These are phyloP conservation scores for Sarcophaga bullata DNA, from an alignment of 1,140 invertebrate species.

Conservation along the genomic window DNA sequence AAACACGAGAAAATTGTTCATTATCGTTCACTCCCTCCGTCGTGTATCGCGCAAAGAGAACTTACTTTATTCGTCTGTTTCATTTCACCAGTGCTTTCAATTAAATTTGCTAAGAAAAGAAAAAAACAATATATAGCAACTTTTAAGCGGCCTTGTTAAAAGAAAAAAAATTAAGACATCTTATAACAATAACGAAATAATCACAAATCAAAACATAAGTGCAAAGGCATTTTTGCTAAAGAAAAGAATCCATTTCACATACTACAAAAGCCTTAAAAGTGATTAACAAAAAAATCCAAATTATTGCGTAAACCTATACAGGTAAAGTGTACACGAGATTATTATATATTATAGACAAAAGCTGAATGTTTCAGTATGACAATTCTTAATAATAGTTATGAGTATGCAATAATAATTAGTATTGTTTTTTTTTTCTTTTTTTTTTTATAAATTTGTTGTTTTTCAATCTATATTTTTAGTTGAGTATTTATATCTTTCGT, in stretches of 20 bases:
- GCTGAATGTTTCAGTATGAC: no score
- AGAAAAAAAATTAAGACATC: conserved; percentile 14
- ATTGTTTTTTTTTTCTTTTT: no score
- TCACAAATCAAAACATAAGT: conserved; percentile 30
- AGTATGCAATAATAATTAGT: no score
- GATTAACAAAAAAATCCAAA: not conserved
- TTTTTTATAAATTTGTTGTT: not conserved
- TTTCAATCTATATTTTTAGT: not conserved
- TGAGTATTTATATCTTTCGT: not conserved
- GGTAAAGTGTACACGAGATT: not conserved
- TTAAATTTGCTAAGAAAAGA: conserved; percentile 62
- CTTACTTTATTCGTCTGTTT: conserved; percentile 18
- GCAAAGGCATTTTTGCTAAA: conserved; percentile 22
- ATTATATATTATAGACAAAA: no score
- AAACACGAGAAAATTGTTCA: not conserved
- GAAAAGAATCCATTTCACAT: not conserved
- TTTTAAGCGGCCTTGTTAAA: conserved; percentile 26
- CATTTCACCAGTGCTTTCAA: conserved; percentile 43
- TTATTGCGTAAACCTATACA: conserved; percentile 15
- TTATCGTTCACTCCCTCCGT: conserved; percentile 5
- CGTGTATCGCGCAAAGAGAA: not conserved
- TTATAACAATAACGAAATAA: conserved; percentile 19
- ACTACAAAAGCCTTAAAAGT: not conserved
- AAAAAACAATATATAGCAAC: conserved; percentile 63
- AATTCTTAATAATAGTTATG: no score